Percentiles rank a stretch among this genome's conserved stretches.
phyloP scores from a whole-genome alignment of 2,888 invertebrate species.

The Micoletzkya japonica region DNA sequence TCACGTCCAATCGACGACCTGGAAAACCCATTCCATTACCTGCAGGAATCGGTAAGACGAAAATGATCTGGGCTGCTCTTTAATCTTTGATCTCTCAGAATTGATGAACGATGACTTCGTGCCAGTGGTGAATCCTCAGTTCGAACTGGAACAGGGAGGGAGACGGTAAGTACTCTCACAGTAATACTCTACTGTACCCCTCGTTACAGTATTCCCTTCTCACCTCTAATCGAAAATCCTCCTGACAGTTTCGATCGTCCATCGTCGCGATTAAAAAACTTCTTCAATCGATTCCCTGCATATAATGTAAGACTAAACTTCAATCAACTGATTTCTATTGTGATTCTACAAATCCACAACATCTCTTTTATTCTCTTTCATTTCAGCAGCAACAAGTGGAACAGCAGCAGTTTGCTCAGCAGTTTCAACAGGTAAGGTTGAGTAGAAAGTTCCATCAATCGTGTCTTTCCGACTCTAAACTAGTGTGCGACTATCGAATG shows the following conservation, averaged over 20 bases:
- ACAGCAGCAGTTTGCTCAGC: conserved; percentile 1
- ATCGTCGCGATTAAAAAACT: conserved; percentile 14
- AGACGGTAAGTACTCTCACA: not conserved
- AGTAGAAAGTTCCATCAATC: too few species aligned
- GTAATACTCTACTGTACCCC: not conserved
- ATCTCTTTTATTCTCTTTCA: too few species aligned
- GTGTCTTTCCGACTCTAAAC: too few species aligned
- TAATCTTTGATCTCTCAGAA: too few species aligned
- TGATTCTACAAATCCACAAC: too few species aligned
- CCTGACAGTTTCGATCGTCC: conserved; percentile 20
- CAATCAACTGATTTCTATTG: too few species aligned
- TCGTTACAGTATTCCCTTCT: not conserved
- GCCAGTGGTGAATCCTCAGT: too few species aligned
- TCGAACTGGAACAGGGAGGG: conserved; percentile 13
- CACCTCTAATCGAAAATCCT: conserved; percentile 14
- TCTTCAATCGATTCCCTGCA: conserved; percentile 17
- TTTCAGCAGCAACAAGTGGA: conserved; percentile 3
- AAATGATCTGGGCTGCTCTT: not conserved
- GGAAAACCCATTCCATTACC: conserved; percentile 19
- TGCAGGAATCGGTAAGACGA: conserved; percentile 5
- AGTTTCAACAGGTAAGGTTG: too few species aligned
- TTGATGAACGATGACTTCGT: too few species aligned
- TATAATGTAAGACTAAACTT: not conserved
- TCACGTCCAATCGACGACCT: conserved; percentile 11
- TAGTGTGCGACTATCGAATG: too few species aligned